Percentiles rank a stretch among this genome's conserved stretches.
Evolutionary conservation across 2,888 invertebrate species (phyloP).

Genomic region (Dasypogon diadema): DNA sequence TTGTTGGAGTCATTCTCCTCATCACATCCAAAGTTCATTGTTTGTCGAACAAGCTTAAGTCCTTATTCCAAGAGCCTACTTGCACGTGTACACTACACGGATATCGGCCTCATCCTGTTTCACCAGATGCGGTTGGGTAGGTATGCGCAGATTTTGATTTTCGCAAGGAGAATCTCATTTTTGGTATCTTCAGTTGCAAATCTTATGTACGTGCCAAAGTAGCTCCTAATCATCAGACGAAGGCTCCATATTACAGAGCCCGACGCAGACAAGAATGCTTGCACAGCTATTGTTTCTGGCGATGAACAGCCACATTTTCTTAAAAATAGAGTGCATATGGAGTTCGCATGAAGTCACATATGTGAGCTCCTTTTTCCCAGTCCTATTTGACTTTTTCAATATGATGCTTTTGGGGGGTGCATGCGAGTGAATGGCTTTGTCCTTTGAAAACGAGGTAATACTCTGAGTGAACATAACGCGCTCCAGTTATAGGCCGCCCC

Average conservation of each 20-base stretch:
- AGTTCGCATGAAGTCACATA: not conserved
- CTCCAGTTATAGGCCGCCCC: constrained; percentile 20
- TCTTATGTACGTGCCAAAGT: constrained; percentile 43
- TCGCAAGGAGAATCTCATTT: constrained; percentile 33
- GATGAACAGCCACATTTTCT: constrained; percentile 2
- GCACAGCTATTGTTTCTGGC: constrained; percentile 31
- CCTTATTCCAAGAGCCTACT: not conserved
- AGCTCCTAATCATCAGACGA: constrained; percentile 44
- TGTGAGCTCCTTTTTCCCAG: not conserved
- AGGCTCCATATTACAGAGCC: not conserved
- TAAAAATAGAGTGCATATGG: not conserved
- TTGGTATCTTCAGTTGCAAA: constrained; percentile 27
- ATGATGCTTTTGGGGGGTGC: constrained; percentile 15
- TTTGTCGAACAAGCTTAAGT: constrained; percentile 12
- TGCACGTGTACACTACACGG: constrained; percentile 1
- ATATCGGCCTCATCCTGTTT: not conserved
- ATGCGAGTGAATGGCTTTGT: constrained; percentile 35
- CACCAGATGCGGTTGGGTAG: not conserved
- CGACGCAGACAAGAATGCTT: constrained; percentile 3
- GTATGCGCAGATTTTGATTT: constrained; percentile 23
- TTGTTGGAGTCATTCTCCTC: constrained; percentile 3
- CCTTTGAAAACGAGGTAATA: constrained; percentile 30
- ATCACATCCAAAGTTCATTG: not conserved
- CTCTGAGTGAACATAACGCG: constrained; percentile 21
- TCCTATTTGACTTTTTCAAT: constrained; percentile 30